Percentiles rank a stretch among this genome's conserved stretches.
phyloP scores from a whole-genome alignment of 1,140 invertebrate species.

The Drosophila paulistorum region DNA sequence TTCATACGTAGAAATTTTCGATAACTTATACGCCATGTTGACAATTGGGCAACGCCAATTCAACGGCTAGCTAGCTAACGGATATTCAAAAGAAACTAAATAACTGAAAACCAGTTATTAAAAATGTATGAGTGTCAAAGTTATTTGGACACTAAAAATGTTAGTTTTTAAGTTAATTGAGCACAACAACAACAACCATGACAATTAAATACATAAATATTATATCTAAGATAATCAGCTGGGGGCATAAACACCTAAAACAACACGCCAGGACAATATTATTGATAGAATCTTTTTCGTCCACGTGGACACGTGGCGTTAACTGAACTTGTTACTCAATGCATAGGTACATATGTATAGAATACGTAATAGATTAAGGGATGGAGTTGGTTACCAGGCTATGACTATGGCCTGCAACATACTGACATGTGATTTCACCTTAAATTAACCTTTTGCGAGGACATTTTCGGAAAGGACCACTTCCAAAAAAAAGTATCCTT shows the following conservation, averaged over 20 bases:
- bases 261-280: neutral
- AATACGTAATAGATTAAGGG: neutral
- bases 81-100: neutral
- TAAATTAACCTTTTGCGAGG: slow-evolving; percentile 12
- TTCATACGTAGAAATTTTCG: neutral
- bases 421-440: slow-evolving; percentile 18
- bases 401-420: neutral
- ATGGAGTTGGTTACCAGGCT: neutral
- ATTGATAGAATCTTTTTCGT: neutral
- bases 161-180: neutral
- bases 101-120: neutral
- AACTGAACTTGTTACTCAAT: slow-evolving; percentile 4
- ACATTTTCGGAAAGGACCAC: neutral
- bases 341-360: neutral
- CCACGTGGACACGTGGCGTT: slow-evolving; percentile 2
- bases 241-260: neutral
- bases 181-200: neutral
- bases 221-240: neutral
- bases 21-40: neutral
- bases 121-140: neutral
- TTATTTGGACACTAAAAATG: neutral
- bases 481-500: slow-evolving; percentile 6
- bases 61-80: neutral
- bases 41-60: neutral
- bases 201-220: neutral